Evolutionary conservation across 2,888 invertebrate species (phyloP).

Genomic region (Cyrtodaria siliqua): DNA sequence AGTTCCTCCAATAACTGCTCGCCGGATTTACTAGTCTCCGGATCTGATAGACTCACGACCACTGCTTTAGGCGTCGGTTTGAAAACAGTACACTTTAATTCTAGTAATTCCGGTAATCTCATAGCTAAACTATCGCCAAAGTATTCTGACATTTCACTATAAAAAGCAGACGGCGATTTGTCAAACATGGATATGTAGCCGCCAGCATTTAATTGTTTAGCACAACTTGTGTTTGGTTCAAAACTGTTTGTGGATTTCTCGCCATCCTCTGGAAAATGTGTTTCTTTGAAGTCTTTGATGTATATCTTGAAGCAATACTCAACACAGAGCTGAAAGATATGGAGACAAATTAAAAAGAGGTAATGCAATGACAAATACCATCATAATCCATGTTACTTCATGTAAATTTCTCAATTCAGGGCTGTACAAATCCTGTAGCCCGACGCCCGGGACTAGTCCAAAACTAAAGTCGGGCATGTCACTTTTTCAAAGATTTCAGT

Average conservation of each 20-base stretch:
- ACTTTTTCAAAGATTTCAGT: too few species aligned
- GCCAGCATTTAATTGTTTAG: slow-evolving; percentile 18
- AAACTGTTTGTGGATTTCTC: not conserved
- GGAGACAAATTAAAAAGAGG: not conserved
- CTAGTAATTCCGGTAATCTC: slow-evolving; percentile 75
- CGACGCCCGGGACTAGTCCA: too few species aligned
- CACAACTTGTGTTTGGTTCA: too few species aligned
- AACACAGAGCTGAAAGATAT: slow-evolving; percentile 71
- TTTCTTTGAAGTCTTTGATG: slow-evolving; percentile 67
- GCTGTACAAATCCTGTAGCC: too few species aligned
- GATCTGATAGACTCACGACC: slow-evolving; percentile 73
- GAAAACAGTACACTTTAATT: slow-evolving; percentile 69
- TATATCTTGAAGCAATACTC: slow-evolving; percentile 72
- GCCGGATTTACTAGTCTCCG: slow-evolving; percentile 77
- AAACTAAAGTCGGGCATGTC: too few species aligned
- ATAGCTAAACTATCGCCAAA: slow-evolving; percentile 84
- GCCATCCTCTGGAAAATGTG: slow-evolving; percentile 34
- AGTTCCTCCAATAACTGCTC: slow-evolving; percentile 82
- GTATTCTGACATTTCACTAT: slow-evolving; percentile 80
- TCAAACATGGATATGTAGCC: slow-evolving; percentile 56
- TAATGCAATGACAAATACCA: too few species aligned
- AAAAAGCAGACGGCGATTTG: slow-evolving; percentile 68
- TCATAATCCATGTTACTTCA: too few species aligned
- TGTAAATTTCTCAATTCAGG: too few species aligned
- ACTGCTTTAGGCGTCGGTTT: slow-evolving; percentile 66